phyloP scores from a whole-genome alignment of 2,113 vertebrate species.

The Neogale vison region DNA sequence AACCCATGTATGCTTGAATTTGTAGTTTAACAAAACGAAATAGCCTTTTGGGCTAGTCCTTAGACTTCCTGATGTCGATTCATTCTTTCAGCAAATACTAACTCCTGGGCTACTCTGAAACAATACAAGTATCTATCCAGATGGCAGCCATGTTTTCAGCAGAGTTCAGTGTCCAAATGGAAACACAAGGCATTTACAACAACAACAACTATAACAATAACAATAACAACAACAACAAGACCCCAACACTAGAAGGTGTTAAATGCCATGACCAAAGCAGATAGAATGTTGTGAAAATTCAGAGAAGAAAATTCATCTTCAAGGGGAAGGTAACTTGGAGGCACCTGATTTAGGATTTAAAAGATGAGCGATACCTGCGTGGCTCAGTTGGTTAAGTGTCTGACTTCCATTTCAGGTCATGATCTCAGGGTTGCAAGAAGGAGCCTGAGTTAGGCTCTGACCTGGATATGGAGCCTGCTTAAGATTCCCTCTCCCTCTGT shows the following conservation, averaged over 20 bases:
- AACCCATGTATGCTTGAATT: not conserved
- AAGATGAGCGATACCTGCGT: not conserved
- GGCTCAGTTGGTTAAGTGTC: not conserved
- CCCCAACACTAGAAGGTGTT: not conserved
- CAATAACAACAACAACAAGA: not conserved
- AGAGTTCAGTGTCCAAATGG: not conserved
- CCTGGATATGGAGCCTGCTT: not conserved
- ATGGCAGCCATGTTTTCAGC: not conserved
- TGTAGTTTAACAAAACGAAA: conserved; percentile 18
- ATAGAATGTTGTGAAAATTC: not conserved
- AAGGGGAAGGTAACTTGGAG: not conserved
- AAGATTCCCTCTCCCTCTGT: not conserved
- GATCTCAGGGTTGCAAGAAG: not conserved
- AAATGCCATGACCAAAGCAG: not conserved
- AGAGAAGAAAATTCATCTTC: not conserved
- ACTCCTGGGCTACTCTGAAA: not conserved
- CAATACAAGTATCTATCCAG: not conserved
- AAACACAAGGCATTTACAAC: not conserved
- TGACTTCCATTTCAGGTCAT: not conserved
- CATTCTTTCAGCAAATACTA: conserved; percentile 38
- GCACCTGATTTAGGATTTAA: not conserved
- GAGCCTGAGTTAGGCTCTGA: not conserved
- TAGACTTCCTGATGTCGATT: not conserved
- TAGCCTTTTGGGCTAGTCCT: not conserved
- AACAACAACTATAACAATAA: not conserved